These are phyloP conservation scores for Pongo abelii DNA, from an alignment of 2,113 vertebrate genomes.

Conservation along the genomic window DNA sequence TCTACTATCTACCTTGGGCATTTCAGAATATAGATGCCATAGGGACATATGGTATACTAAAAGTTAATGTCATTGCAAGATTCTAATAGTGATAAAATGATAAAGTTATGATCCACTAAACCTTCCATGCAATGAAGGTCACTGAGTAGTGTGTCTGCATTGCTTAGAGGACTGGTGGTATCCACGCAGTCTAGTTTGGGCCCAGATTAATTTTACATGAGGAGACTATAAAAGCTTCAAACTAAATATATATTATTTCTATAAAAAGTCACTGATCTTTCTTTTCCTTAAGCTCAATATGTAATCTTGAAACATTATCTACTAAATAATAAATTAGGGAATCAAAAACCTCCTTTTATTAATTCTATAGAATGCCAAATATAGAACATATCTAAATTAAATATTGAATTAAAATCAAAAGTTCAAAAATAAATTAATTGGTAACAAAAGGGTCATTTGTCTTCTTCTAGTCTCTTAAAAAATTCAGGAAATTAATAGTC, in stretches of 20 bases:
- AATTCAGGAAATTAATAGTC: slow-evolving; percentile 2
- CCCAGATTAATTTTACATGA: slow-evolving; percentile 64
- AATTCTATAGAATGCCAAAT: slow-evolving; percentile 28
- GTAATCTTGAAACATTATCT: slow-evolving; percentile 52
- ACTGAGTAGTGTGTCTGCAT: not conserved
- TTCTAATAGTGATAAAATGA: slow-evolving; percentile 59
- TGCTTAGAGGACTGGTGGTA: not conserved
- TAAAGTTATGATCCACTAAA: slow-evolving; percentile 57
- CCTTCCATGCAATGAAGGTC: slow-evolving; percentile 38
- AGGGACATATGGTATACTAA: slow-evolving; percentile 59
- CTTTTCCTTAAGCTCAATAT: slow-evolving; percentile 36
- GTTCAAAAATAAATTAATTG: slow-evolving; percentile 36
- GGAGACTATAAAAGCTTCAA: slow-evolving; percentile 56
- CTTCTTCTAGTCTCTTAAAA: slow-evolving; percentile 6
- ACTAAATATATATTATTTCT: slow-evolving; percentile 60
- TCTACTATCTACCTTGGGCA: not conserved
- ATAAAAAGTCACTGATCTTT: slow-evolving; percentile 53
- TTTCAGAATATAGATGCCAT: slow-evolving; percentile 12
- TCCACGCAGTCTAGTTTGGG: not conserved
- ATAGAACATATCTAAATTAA: slow-evolving; percentile 42
- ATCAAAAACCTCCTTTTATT: slow-evolving; percentile 31
- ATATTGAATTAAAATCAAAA: slow-evolving; percentile 49
- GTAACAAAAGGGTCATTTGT: not conserved
- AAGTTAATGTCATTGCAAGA: slow-evolving; percentile 57
- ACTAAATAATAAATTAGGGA: slow-evolving; percentile 47